These are phyloP conservation scores for Mechanitis messenoides DNA, from an alignment of 2,888 invertebrate species.

Conservation along the genomic window DNA sequence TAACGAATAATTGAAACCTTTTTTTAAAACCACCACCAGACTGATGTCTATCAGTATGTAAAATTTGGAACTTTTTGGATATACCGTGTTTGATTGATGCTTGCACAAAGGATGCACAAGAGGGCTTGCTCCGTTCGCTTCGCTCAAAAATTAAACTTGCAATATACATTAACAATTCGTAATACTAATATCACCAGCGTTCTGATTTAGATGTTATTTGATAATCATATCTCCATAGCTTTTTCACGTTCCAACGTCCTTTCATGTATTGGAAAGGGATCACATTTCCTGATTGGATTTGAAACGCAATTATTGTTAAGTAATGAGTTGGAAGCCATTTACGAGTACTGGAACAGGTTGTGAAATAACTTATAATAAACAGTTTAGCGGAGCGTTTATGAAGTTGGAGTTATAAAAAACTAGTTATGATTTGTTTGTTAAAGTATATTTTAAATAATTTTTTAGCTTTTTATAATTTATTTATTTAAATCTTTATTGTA, in stretches of 20 bases:
- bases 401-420: constrained; percentile 8
- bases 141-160: too few relatives aligned
- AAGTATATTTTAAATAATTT: background rate
- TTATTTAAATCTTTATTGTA: too few relatives aligned
- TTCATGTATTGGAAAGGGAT: constrained; percentile 41
- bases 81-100: too few relatives aligned
- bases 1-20: too few relatives aligned
- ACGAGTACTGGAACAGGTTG: constrained; percentile 40
- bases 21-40: too few relatives aligned
- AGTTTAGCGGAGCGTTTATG: constrained; percentile 12
- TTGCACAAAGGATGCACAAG: too few relatives aligned
- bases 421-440: background rate
- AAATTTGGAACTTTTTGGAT: too few relatives aligned
- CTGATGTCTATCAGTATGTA: too few relatives aligned
- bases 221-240: constrained; percentile 58
- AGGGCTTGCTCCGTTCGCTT: too few relatives aligned
- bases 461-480: too few relatives aligned
- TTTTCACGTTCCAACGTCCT: constrained; percentile 51
- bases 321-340: constrained; percentile 58
- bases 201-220: constrained; percentile 63
- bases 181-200: constrained; percentile 55
- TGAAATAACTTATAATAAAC: constrained; percentile 35
- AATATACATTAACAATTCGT: constrained; percentile 57
- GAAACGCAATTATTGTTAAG: constrained; percentile 55
- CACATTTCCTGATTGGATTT: constrained; percentile 46